Percentiles rank a stretch among this genome's conserved stretches.
phyloP scores from a whole-genome alignment of 2,113 vertebrate genomes.

The Heteronetta atricapilla region DNA sequence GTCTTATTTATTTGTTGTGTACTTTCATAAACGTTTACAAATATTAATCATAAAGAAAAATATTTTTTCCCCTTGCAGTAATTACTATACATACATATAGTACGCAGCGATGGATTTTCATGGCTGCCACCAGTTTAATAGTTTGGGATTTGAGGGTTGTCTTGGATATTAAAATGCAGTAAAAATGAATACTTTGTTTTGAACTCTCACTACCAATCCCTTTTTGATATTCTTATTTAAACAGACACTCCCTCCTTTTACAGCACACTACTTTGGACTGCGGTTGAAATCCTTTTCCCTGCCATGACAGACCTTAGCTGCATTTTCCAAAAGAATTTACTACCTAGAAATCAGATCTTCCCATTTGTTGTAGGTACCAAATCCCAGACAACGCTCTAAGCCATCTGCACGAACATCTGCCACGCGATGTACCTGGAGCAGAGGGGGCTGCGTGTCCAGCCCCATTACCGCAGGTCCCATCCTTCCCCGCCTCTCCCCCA shows the following conservation, averaged over 20 bases:
- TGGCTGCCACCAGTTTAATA: neutral
- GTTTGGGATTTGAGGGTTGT: neutral
- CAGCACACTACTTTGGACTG: neutral
- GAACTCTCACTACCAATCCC: neutral
- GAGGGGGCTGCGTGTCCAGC: neutral
- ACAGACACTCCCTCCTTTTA: neutral
- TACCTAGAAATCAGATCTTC: neutral
- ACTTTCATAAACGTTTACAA: slow-evolving; percentile 75
- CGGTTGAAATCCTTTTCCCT: neutral
- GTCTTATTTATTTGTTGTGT: slow-evolving; percentile 70
- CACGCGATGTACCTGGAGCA: neutral
- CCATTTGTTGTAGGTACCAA: neutral
- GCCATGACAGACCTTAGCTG: neutral
- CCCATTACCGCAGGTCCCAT: neutral
- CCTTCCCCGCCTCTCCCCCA: too few relatives aligned
- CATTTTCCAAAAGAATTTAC: neutral
- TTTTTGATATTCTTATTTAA: neutral
- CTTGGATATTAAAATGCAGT: neutral
- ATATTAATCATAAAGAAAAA: slow-evolving; percentile 69
- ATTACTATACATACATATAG: slow-evolving; percentile 60
- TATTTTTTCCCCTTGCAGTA: slow-evolving; percentile 60
- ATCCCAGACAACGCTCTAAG: neutral
- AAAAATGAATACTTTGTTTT: neutral
- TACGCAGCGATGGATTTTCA: slow-evolving; percentile 51
- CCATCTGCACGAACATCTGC: neutral